A percentile compares a stretch with the other conserved stretches of the same genome.
phyloP scores from a whole-genome alignment of 2,888 invertebrate species.

The Hypena proboscidalis region DNA sequence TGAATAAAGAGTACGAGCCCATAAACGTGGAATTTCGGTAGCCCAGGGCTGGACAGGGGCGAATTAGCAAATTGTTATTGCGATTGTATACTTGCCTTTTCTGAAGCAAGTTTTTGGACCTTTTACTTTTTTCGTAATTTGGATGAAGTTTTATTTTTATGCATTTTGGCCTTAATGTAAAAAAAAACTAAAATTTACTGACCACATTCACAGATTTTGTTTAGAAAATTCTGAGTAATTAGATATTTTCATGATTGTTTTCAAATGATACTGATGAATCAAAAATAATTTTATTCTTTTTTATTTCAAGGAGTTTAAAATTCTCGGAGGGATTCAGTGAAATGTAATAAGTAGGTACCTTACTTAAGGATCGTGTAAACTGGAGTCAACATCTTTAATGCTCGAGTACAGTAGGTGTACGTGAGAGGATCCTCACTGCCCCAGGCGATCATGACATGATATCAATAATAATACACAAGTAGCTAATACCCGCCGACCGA shows the following conservation, averaged over 20 bases:
- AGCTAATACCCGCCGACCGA: conserved; percentile 38
- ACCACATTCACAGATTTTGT: too few relatives aligned
- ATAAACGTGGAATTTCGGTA: conserved; percentile 73
- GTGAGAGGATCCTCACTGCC: conserved; percentile 56
- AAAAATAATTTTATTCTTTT: too few relatives aligned
- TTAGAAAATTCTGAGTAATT: too few relatives aligned
- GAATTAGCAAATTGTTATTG: conserved; percentile 49
- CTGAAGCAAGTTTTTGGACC: conserved; percentile 4
- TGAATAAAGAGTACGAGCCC: conserved; percentile 58
- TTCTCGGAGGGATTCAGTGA: too few relatives aligned
- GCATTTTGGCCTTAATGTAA: too few relatives aligned
- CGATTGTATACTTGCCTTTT: conserved; percentile 25
- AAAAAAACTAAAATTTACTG: too few relatives aligned
- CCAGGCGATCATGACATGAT: conserved; percentile 61
- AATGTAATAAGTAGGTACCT: too few relatives aligned
- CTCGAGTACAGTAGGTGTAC: conserved; percentile 41
- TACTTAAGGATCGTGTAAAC: conserved; percentile 39
- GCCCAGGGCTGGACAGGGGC: conserved; percentile 68
- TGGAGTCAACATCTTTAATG: conserved; percentile 20
- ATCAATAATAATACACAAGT: conserved; percentile 54
- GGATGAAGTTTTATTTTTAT: background rate
- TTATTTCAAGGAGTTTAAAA: too few relatives aligned
- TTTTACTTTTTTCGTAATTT: conserved; percentile 6
- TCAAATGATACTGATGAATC: too few relatives aligned
- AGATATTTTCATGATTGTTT: too few relatives aligned